Evolutionary conservation across 2,888 invertebrate species (phyloP).

Genomic region (Trilocha varians): DNA sequence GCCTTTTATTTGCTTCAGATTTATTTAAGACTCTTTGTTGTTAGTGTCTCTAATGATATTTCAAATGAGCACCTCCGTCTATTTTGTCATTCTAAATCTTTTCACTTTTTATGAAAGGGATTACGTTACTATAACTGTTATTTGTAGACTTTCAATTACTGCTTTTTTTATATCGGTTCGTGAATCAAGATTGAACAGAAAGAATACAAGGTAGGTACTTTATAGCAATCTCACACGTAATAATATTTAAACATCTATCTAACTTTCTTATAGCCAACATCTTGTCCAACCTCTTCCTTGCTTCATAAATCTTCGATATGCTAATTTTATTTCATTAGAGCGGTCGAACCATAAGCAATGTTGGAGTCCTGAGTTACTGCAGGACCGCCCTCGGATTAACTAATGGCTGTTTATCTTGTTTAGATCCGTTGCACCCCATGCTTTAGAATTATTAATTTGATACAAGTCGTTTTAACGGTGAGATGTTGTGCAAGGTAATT

Average conservation of each 20-base stretch:
- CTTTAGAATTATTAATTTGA: slow-evolving; percentile 50
- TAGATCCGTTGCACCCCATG: slow-evolving; percentile 47
- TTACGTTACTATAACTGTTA: no score
- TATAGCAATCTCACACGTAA: no score
- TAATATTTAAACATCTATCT: no score
- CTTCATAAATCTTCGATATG: slow-evolving; percentile 68
- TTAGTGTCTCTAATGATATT: no score
- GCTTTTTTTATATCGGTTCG: no score
- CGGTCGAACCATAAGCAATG: slow-evolving; percentile 65
- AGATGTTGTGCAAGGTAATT: neutral
- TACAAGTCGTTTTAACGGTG: neutral
- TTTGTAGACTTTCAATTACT: no score
- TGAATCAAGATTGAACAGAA: no score
- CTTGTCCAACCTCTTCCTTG: slow-evolving; percentile 48
- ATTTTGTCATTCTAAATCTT: no score
- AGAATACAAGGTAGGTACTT: no score
- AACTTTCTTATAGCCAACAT: slow-evolving; percentile 28
- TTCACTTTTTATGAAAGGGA: slow-evolving; percentile 5
- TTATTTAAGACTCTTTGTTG: neutral
- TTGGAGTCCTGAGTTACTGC: slow-evolving; percentile 59
- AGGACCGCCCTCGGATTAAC: slow-evolving; percentile 63
- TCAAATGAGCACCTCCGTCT: no score
- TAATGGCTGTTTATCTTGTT: slow-evolving; percentile 72
- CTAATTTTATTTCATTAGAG: slow-evolving; percentile 72
- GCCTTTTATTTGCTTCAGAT: neutral